A percentile compares a stretch with the other conserved stretches of the same genome.
Evolutionary conservation across 2,888 invertebrate genomes (phyloP).

Genomic region (Pachydiplax longipennis): DNA sequence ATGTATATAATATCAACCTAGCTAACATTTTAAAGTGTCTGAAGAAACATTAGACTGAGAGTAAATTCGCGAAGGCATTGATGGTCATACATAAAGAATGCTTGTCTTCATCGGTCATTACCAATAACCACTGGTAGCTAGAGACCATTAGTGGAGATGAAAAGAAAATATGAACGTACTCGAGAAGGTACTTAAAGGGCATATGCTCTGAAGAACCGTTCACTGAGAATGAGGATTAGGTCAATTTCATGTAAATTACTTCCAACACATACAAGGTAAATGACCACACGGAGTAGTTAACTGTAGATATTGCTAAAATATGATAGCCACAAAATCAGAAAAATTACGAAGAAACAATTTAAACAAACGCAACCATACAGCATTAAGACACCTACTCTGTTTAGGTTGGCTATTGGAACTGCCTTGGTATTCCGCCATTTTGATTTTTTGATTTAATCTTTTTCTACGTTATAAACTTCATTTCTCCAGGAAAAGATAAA

Average conservation of each 20-base stretch:
- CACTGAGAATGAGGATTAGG: not conserved
- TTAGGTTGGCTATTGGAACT: slow-evolving; percentile 61
- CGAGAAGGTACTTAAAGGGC: too few relatives aligned
- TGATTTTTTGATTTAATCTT: slow-evolving; percentile 59
- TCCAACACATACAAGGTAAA: slow-evolving; percentile 61
- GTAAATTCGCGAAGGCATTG: too few relatives aligned
- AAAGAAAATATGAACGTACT: too few relatives aligned
- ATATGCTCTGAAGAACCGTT: too few relatives aligned
- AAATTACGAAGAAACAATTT: not conserved
- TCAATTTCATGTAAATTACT: slow-evolving; percentile 61
- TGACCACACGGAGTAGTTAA: not conserved
- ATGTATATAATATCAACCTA: too few relatives aligned
- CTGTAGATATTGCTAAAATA: not conserved
- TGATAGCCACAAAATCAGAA: not conserved
- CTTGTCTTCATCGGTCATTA: too few relatives aligned
- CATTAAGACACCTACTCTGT: not conserved
- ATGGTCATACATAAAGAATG: too few relatives aligned
- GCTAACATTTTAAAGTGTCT: too few relatives aligned
- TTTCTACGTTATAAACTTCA: slow-evolving; percentile 25
- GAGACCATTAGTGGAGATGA: too few relatives aligned
- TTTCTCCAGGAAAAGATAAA: not conserved
- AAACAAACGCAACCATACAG: not conserved
- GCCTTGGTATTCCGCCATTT: slow-evolving; percentile 78
- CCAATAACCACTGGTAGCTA: too few relatives aligned
- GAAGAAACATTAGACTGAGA: too few relatives aligned